Base-by-base conservation (phyloP, 2,888 invertebrate species). In the Lydus trimaculatus region DNA sequence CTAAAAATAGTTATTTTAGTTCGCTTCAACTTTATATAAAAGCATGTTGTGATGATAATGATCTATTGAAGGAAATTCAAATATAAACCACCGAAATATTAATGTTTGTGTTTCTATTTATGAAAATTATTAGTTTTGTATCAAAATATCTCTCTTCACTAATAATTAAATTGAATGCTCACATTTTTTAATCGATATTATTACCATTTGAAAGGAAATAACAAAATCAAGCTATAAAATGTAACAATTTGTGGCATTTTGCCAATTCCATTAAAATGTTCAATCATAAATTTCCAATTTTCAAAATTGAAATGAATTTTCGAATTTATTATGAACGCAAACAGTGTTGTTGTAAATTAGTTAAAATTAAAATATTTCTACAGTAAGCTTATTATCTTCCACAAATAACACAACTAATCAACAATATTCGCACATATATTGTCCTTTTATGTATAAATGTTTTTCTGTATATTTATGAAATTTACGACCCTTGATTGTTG, bases 401-500 rank as follows among this genome's bases (percentile, higher is more conserved):
- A 36, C 13, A 36, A 36, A 36, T 5, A 4, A 15, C 15, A 36
- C 1, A 2, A 36, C 2, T 36, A n/a, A 43, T 4, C 17, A 43
- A 43, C 4, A 15, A 56, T 56, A 56, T 56, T 56, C 6, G 28
- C 56, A 56, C 28, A 56, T 25, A 23, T 23, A n/a, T 17, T 39
- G 9, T 48, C 1, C 17, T 43, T 43, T 48, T 11, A 9, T 56
- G 56, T 56, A 48, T 48, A 48, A 48, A 48, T 48, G 48, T 56
- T 25, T 28, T 15, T 56, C 23, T 56, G 15, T 56, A 28, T 56
- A n/a, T n/a, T n/a, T n/a, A n/a, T 15, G 9, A 20, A 56, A 66
- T 65, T 64, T 65, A 43, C 5, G 60, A 28, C 68, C 67, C 71
- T 71, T 65, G 61, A 71, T 66, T 68, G 71, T 71, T 71, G 66